phyloP scores from a whole-genome alignment of 2,797 vertebrate genomes.

The Pipistrellus kuhlii region DNA sequence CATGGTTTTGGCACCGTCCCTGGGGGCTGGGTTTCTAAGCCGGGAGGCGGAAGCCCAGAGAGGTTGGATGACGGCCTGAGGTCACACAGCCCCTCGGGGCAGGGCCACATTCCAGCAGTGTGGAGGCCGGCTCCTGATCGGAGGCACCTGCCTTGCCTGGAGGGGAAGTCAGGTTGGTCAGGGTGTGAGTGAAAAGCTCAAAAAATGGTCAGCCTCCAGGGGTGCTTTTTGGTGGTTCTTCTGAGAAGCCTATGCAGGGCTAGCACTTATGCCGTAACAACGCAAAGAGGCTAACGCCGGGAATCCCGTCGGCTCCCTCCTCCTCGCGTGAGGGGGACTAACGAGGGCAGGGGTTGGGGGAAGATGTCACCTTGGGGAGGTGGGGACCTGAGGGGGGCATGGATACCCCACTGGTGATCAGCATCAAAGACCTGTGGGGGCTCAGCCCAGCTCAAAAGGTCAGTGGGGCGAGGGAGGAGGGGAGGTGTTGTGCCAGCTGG shows the following conservation, averaged over 20 bases:
- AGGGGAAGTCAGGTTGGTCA: neutral
- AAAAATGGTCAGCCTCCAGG: neutral
- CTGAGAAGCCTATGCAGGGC: neutral
- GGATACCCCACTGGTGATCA: neutral
- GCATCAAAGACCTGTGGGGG: neutral
- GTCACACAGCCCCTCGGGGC: neutral
- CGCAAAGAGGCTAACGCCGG: neutral
- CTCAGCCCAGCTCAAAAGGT: neutral
- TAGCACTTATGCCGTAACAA: neutral
- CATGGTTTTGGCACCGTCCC: neutral
- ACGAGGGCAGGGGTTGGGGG: neutral
- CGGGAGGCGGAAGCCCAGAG: neutral
- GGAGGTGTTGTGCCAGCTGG: neutral
- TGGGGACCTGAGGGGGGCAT: neutral
- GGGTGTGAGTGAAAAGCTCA: neutral
- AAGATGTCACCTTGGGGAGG: neutral
- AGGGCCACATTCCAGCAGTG: neutral
- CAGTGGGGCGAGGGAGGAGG: rapidly evolving
- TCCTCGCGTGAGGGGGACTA: neutral
- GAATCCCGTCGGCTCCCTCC: neutral
- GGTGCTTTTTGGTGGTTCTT: neutral
- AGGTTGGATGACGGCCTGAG: neutral
- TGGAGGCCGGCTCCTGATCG: neutral
- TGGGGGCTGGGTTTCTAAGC: neutral
- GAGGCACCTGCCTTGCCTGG: neutral